A percentile compares a stretch with the other conserved stretches of the same genome.
Conservation (phyloP, 2,797 vertebrate species). For the Chaetodon trifasciatus region DNA sequence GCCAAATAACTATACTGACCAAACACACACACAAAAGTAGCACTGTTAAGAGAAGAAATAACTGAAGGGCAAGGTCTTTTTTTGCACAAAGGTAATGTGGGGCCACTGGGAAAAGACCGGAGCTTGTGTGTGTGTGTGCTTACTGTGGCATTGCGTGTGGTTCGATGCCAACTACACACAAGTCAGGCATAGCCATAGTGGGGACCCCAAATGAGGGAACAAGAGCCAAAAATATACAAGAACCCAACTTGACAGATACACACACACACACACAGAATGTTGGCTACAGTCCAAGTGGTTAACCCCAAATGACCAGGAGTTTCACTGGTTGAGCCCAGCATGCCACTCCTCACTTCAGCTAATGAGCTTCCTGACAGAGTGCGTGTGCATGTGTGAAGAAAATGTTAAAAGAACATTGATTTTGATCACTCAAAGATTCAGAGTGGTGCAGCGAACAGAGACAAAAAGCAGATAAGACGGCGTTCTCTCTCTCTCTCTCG, state of each 20-base stretch:
- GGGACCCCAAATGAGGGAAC: conserved; percentile 31
- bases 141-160: conserved; percentile 29
- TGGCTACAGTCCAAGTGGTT: conserved; percentile 45
- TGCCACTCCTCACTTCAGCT: conserved; percentile 50
- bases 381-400: neutral
- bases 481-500: conserved; percentile 1
- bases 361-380: conserved; percentile 56
- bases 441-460: conserved; percentile 3
- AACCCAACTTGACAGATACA: neutral
- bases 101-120: conserved; percentile 4
- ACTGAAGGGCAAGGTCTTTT: neutral
- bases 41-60: neutral
- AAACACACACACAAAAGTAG: neutral
- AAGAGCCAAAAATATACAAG: conserved; percentile 33
- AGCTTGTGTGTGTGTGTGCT: conserved; percentile 9
- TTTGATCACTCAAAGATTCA: conserved; percentile 25
- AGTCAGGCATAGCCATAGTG: conserved; percentile 22
- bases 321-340: conserved; percentile 32
- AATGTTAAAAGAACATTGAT: conserved; percentile 1
- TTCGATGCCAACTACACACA: conserved; percentile 37
- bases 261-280: conserved; percentile 10
- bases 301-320: conserved; percentile 55
- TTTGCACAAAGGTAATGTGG: conserved; percentile 16
- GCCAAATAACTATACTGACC: neutral
- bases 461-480: conserved; percentile 19